Conservation (phyloP, 1,140 invertebrate genomes). For the Phortica variegata region DNA sequence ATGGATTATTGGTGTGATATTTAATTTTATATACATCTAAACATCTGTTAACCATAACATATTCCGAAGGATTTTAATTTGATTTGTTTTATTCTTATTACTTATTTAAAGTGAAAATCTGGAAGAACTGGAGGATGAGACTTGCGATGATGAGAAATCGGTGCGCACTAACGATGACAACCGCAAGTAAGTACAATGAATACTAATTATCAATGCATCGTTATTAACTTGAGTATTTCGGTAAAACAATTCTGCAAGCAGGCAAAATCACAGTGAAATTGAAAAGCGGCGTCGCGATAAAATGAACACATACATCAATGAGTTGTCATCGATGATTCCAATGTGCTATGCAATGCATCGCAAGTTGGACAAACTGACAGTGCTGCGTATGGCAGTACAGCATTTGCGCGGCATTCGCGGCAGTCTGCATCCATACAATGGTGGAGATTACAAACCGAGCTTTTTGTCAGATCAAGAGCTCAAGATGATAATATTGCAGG, state of each 20-base stretch:
- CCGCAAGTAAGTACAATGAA: constrained; percentile 64
- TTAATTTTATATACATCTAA: too few relatives aligned
- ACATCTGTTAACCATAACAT: too few relatives aligned
- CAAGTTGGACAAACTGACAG: constrained; percentile 92
- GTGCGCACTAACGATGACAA: constrained; percentile 65
- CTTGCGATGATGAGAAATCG: constrained; percentile 64
- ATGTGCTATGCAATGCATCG: constrained; percentile 91
- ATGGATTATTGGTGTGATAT: too few relatives aligned
- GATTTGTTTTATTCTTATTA: too few relatives aligned
- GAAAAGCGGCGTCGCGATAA: constrained; percentile 92
- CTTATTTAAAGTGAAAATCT: constrained; percentile 60
- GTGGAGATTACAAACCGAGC: constrained; percentile 80
- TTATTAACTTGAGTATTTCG: background rate
- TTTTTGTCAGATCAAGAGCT: constrained; percentile 88
- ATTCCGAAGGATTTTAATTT: too few relatives aligned
- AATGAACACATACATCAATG: constrained; percentile 94
- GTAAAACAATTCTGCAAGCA: constrained; percentile 33
- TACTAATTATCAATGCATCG: background rate
- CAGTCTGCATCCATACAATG: constrained; percentile 75
- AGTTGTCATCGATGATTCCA: constrained; percentile 86
- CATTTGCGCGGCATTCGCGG: constrained; percentile 82
- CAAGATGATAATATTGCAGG: constrained; percentile 77
- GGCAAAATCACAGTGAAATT: constrained; percentile 94
- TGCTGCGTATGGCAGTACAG: constrained; percentile 91
- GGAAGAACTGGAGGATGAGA: constrained; percentile 64